A percentile compares a stretch with the other conserved stretches of the same genome.
Conservation (phyloP, 2,113 vertebrate species). For the Leiothrix lutea region DNA sequence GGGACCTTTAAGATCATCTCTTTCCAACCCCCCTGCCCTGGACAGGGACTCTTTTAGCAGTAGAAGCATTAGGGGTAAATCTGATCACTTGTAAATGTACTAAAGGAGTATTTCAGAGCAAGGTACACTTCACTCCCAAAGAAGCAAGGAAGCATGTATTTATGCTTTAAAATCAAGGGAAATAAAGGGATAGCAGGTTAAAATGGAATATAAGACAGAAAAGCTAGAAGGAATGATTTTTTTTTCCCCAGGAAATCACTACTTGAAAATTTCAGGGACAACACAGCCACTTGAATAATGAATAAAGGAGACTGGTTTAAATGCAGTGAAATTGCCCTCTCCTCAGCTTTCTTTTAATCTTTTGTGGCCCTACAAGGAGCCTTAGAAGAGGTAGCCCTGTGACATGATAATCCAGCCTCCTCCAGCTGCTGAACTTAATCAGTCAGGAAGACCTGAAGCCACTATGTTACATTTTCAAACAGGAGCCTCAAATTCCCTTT, state of each 20-base stretch:
- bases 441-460: not conserved
- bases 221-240: not conserved
- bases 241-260: not conserved
- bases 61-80: not conserved
- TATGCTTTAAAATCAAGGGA: not conserved
- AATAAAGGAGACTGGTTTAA: slow-evolving; percentile 20
- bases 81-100: not conserved
- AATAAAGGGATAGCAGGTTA: not conserved
- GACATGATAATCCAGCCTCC: slow-evolving; percentile 21
- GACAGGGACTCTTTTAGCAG: not conserved
- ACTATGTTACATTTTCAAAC: not conserved
- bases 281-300: slow-evolving; percentile 16
- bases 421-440: not conserved
- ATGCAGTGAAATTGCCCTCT: slow-evolving; percentile 19
- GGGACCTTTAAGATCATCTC: not conserved
- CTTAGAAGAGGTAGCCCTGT: slow-evolving; percentile 26
- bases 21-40: not conserved
- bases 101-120: not conserved
- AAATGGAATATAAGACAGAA: not conserved
- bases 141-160: not conserved
- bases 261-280: slow-evolving; percentile 12
- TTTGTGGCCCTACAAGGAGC: slow-evolving; percentile 23
- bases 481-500: not conserved
- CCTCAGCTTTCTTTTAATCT: slow-evolving; percentile 39
- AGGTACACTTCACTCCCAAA: not conserved